Base-by-base conservation (phyloP, 2,888 invertebrate species). In the Loripinus fragilis region DNA sequence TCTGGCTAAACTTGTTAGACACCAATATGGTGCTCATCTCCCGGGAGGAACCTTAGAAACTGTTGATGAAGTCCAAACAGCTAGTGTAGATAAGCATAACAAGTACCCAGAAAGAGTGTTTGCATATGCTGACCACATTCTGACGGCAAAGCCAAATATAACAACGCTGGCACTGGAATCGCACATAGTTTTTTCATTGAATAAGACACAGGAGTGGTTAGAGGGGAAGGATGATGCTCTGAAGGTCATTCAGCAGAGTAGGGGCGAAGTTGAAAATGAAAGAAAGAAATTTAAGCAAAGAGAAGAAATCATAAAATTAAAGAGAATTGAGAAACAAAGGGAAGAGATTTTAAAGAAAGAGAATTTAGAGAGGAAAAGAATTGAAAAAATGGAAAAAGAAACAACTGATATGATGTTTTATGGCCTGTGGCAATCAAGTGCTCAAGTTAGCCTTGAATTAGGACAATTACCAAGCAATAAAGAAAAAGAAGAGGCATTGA, bases 361-460 rank as follows among this genome's bases (percentile, higher is more conserved):
- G 48, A 17, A 12, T 12, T 30, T 23, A 30, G 71, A 77, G 64
- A 60, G 25, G 8, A 45, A 52, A 17, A 45, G 65, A 60, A 20
- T 78, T 17, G 25, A 71, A 28, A 67, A 65, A 45, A 0, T 71
- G 28, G 76, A 76, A 81, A 1, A 5, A 17, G 52, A 30, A 17
- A 78, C 78, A 20, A 48, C 64, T 48, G 38, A 66, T 23, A 74
- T 78, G n/a, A 30, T 72, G n/a, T 69, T 70, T 30, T 83, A 78
- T 80, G 83, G 78, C 15, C 65, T 83, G 28, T 80, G 80, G 80
- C 83, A 83, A 60, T 65, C 73, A 42, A 48, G 35, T n/a, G 41
- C 72, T 10, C 64, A 80, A 33, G 75, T 83, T 10, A 78, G 73
- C 50, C 7, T 20, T 33, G 42, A 45, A 38, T 28, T 84, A 23